Evolutionary conservation across 2,797 vertebrate genomes (phyloP), one percentile per base, ranked within the genome.

Genomic region (Carduelis carduelis): DNA sequence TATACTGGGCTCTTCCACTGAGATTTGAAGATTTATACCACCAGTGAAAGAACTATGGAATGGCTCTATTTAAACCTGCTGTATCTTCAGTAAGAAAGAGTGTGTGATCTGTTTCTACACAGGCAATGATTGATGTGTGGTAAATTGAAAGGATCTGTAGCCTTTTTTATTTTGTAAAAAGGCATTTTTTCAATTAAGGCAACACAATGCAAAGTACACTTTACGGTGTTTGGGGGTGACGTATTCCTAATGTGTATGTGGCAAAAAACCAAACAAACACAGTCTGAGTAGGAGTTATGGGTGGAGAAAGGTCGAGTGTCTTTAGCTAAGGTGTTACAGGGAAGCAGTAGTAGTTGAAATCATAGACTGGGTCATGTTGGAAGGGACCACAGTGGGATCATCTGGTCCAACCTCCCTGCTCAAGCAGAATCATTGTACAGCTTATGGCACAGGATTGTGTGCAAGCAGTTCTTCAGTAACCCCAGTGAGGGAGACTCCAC

Each of bases 21-120:
- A 94, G 80, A 84, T 74, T 94, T 84, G 77, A 76, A 95, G 83
- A 82, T 88, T 93, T 90, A 79, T 72, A 35, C 59, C 24, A 50
- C 78, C 70, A 59, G 4, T 71, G 86, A 71, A 92, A 50, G 64
- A 82, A 53, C 12, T 79, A 43, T 43, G 68, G 37, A 93, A 82
- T 63, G 47, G n/a, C 30, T 92, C 55, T 4, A 0, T 87, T 70
- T 89, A 86, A 90, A 86, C 46, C 80, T 70, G 11, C 64, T 84
- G 17, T 56, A 20, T 89, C 70, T 93, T 92, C 52, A 70, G 2
- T 28, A 39, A 50, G 41, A 77, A 74, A 50, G 37, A 46, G 15
- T 79, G n/a, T 56, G 66, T 43, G 63, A 66, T 88, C 57, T 68
- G 43, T 69, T 92, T 75, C 80, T 93, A n/a, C 44, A 68, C 34